These are phyloP conservation scores for Dasysyrphus tricinctus DNA, from an alignment of 2,888 invertebrate genomes.

Conservation along the genomic window DNA sequence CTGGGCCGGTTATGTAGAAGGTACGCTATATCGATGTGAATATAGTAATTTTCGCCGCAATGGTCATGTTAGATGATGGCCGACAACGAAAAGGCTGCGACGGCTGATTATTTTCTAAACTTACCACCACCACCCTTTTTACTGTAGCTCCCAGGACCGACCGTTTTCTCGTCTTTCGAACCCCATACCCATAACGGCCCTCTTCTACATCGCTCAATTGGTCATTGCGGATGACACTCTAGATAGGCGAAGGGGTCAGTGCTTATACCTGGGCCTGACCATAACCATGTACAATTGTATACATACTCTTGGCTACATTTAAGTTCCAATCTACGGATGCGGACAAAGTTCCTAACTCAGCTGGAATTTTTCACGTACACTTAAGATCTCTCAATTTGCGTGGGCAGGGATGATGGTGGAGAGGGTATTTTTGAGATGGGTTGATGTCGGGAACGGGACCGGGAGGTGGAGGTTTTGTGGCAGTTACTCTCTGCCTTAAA, in stretches of 20 bases:
- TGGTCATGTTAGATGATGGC: constrained; percentile 75
- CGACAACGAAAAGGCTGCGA: constrained; percentile 76
- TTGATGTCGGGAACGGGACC: background rate
- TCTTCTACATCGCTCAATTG: constrained; percentile 62
- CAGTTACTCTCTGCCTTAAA: constrained; percentile 49
- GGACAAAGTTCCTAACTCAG: constrained; percentile 75
- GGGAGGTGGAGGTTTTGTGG: constrained; percentile 27
- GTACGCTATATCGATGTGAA: constrained; percentile 61
- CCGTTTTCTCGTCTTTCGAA: constrained; percentile 19
- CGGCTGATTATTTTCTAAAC: constrained; percentile 75
- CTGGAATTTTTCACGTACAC: constrained; percentile 74
- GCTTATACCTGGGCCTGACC: constrained; percentile 69
- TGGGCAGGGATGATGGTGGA: constrained; percentile 38
- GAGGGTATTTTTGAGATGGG: constrained; percentile 10
- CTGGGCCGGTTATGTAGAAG: constrained; percentile 47
- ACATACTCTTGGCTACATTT: constrained; percentile 25
- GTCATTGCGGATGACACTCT: constrained; percentile 70
- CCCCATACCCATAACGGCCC: constrained; percentile 8
- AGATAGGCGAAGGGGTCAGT: constrained; percentile 31
- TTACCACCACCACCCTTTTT: constrained; percentile 43
- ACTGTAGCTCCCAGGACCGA: constrained; percentile 2
- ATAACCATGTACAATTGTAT: constrained; percentile 59
- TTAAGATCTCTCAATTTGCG: constrained; percentile 76
- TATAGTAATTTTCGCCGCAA: constrained; percentile 73
- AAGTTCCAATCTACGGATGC: constrained; percentile 61